Evolutionary conservation across 2,113 vertebrate genomes (phyloP).

Genomic region (Bombycilla garrulus): DNA sequence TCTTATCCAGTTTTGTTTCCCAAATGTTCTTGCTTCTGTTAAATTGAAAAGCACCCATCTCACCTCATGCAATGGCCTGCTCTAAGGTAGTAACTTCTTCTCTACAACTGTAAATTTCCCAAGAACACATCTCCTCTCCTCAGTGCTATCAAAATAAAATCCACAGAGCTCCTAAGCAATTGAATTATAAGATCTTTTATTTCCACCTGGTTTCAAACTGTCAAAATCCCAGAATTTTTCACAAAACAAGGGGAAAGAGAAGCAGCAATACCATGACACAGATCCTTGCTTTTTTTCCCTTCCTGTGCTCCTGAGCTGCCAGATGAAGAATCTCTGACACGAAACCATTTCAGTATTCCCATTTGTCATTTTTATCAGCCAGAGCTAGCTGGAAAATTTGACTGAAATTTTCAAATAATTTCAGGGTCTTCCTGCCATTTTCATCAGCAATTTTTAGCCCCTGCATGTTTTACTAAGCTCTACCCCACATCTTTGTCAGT

Average conservation of each 20-base stretch:
- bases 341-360: neutral
- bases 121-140: neutral
- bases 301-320: neutral
- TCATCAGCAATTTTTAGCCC: neutral
- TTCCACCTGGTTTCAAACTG: neutral
- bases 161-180: neutral
- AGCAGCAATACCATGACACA: neutral
- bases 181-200: neutral
- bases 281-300: neutral
- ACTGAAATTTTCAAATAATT: conserved; percentile 3
- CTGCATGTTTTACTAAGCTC: neutral
- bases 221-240: neutral
- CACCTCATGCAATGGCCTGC: neutral
- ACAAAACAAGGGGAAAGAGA: neutral
- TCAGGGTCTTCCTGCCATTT: neutral
- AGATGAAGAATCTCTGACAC: neutral
- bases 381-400: neutral
- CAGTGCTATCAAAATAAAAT: neutral
- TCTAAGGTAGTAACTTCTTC: neutral
- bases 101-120: neutral
- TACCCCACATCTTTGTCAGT: neutral
- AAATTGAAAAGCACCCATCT: neutral
- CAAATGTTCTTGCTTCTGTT: neutral
- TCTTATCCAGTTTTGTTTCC: neutral
- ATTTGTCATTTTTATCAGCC: neutral